A percentile compares a stretch with the other conserved stretches of the same genome.
phyloP scores from a whole-genome alignment of 2,113 vertebrate genomes.

The Asarcornis scutulata region DNA sequence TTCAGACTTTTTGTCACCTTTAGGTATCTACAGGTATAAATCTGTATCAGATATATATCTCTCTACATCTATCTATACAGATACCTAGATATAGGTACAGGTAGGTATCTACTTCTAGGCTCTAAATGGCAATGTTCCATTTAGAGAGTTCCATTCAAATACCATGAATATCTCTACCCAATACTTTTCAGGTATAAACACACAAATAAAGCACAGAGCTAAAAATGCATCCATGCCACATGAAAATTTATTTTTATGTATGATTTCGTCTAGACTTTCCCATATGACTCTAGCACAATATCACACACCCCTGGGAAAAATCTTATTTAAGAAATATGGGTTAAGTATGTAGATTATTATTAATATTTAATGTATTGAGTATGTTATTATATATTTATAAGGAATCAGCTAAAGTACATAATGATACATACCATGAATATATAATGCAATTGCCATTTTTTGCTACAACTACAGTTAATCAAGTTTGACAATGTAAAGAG shows the following conservation, averaged over 20 bases:
- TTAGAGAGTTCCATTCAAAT: not conserved
- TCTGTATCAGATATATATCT: not conserved
- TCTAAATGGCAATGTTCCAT: not conserved
- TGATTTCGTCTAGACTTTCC: not conserved
- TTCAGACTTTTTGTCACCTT: not conserved
- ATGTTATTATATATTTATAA: conserved; percentile 74
- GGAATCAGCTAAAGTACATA: conserved; percentile 18
- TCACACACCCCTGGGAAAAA: not conserved
- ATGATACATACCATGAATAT: conserved; percentile 52
- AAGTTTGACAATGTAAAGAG: not conserved
- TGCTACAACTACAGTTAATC: not conserved
- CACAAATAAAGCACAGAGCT: not conserved
- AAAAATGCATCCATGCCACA: not conserved
- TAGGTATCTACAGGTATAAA: not conserved
- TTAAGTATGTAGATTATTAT: conserved; percentile 39
- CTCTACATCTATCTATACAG: not conserved
- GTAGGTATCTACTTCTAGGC: too few species aligned
- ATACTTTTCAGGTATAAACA: not conserved
- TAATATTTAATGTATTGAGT: conserved; percentile 63
- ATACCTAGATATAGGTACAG: not conserved
- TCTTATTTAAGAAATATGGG: conserved; percentile 50
- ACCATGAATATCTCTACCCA: accelerated
- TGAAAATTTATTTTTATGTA: not conserved
- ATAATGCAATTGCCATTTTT: conserved; percentile 18
- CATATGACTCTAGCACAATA: not conserved